Evolutionary conservation across 2,888 invertebrate genomes (phyloP).

Genomic region (Drosophila siamana): DNA sequence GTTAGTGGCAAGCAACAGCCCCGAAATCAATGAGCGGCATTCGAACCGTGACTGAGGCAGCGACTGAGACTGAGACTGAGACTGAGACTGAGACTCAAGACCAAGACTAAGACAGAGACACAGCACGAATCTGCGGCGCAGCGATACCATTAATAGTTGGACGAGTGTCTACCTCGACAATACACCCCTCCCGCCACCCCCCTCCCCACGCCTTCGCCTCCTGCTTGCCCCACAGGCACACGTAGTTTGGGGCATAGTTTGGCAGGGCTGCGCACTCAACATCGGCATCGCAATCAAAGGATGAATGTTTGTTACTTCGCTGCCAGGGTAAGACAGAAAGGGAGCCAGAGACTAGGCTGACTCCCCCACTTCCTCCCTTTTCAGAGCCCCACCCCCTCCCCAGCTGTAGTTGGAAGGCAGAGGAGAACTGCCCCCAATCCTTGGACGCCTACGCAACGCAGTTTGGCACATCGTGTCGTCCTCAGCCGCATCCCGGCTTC

Average conservation of each 20-base stretch:
- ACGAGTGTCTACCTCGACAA: too few species aligned
- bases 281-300: slow-evolving; percentile 38
- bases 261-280: not conserved
- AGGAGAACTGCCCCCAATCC: too few species aligned
- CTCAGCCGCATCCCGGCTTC: not conserved
- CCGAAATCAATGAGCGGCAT: slow-evolving; percentile 63
- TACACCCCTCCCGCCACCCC: not conserved
- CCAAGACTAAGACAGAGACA: not conserved
- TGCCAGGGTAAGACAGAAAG: too few species aligned
- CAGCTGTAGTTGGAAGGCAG: not conserved
- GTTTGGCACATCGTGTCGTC: slow-evolving; percentile 41
- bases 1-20: slow-evolving; percentile 1
- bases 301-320: slow-evolving; percentile 27
- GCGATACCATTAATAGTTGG: slow-evolving; percentile 39
- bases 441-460: slow-evolving; percentile 51
- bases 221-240: too few species aligned
- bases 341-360: too few species aligned
- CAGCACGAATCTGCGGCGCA: slow-evolving; percentile 6
- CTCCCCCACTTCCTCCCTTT: too few species aligned
- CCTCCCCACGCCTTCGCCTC: too few species aligned
- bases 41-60: slow-evolving; percentile 25
- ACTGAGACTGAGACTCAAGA: slow-evolving; percentile 2
- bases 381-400: too few species aligned
- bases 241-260: slow-evolving; percentile 50
- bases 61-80: slow-evolving; percentile 15